A percentile compares a stretch with the other conserved stretches of the same genome.
Conservation (phyloP, 2,888 invertebrate species). For the Penaeus monodon region DNA sequence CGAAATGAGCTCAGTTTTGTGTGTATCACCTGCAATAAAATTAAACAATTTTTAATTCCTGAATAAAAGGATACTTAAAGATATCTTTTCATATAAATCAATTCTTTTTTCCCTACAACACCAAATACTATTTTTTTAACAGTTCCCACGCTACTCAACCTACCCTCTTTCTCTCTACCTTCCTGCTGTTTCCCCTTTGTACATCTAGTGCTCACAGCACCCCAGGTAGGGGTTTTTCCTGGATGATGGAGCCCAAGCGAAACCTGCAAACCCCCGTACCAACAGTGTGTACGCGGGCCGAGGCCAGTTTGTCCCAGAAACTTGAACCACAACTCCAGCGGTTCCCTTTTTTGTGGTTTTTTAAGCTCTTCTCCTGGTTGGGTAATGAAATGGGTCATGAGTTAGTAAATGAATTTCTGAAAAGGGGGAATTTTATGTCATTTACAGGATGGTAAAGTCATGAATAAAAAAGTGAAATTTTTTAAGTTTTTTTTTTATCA, state of each 20-base stretch:
- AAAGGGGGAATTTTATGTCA: no score
- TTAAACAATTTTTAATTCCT: no score
- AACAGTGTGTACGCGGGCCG: slow-evolving; percentile 71
- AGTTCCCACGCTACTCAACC: no score
- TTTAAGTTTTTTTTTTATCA: no score
- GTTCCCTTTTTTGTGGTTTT: slow-evolving; percentile 71
- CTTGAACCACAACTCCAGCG: slow-evolving; percentile 72
- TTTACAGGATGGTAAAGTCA: no score
- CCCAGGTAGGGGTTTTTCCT: slow-evolving; percentile 72
- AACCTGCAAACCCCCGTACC: slow-evolving; percentile 72
- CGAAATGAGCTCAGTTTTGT: slow-evolving; percentile 68
- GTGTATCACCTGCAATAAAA: background rate
- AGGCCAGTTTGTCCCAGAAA: slow-evolving; percentile 73
- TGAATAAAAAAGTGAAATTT: no score
- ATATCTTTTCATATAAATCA: no score
- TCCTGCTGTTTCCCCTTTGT: slow-evolving; percentile 65
- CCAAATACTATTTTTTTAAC: no score
- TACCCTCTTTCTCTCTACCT: no score
- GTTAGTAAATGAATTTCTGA: background rate
- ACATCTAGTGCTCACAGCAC: slow-evolving; percentile 71
- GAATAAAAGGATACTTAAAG: no score
- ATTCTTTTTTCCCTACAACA: no score
- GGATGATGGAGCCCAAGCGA: slow-evolving; percentile 70
- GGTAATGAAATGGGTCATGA: background rate
- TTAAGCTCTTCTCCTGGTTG: slow-evolving; percentile 66